A percentile compares a stretch with the other conserved stretches of the same genome.
phyloP scores from a whole-genome alignment of 2,797 vertebrate species.

The Sebastolobus altivelis region DNA sequence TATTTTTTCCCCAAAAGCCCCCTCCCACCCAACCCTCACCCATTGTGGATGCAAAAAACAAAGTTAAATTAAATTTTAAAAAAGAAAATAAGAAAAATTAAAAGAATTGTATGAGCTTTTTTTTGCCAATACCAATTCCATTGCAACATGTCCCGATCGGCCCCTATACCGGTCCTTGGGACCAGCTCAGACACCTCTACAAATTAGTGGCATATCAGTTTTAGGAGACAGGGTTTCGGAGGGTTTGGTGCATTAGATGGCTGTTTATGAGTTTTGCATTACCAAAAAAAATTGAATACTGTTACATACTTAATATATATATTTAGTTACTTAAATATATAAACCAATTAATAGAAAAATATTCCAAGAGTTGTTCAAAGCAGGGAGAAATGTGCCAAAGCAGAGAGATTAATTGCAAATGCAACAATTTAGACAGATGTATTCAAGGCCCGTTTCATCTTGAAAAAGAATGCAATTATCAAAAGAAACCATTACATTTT shows the following conservation, averaged over 20 bases:
- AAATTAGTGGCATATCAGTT: neutral
- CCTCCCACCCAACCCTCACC: too few relatives aligned
- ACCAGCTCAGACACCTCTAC: neutral
- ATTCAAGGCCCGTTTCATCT: constrained; percentile 2
- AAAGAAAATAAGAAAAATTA: too few relatives aligned
- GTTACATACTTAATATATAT: too few relatives aligned
- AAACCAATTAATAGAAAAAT: neutral
- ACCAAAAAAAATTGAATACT: neutral
- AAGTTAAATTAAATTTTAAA: too few relatives aligned
- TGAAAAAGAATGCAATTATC: neutral
- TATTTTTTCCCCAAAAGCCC: too few relatives aligned
- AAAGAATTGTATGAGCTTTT: too few relatives aligned
- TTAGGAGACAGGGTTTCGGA: neutral
- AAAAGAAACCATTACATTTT: too few relatives aligned
- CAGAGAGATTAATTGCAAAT: neutral
- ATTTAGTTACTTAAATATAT: neutral
- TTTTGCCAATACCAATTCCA: neutral
- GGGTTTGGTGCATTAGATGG: neutral
- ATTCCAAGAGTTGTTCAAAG: neutral
- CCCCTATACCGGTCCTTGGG: neutral
- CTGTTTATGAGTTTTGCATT: neutral
- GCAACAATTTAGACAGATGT: neutral
- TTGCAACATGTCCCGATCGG: neutral
- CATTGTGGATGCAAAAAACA: too few relatives aligned
- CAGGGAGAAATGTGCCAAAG: neutral